Conservation (phyloP, 2,113 vertebrate genomes). For the Stegostoma tigrinum region DNA sequence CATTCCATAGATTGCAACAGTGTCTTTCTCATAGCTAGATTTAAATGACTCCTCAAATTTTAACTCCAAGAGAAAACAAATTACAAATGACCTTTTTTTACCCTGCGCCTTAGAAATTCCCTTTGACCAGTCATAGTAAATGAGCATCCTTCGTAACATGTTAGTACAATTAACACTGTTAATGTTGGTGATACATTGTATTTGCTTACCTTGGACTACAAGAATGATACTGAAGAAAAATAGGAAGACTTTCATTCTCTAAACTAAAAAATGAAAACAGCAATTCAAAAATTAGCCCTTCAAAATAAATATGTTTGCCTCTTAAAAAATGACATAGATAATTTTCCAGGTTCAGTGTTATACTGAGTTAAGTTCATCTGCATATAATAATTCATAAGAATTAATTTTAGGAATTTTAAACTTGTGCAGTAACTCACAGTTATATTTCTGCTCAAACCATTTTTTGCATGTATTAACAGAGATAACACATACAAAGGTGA, state of each 20-base stretch:
- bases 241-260: conserved; percentile 2
- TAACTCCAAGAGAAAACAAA: neutral
- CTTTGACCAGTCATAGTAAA: neutral
- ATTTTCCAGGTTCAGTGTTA: neutral
- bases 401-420: neutral
- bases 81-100: neutral
- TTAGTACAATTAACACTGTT: neutral
- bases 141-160: neutral
- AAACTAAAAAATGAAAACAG: neutral
- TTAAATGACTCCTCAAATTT: too few species aligned
- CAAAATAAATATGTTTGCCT: neutral
- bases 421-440: neutral
- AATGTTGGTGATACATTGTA: neutral
- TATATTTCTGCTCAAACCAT: neutral
- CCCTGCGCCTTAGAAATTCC: neutral
- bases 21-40: too few species aligned
- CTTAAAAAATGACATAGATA: neutral
- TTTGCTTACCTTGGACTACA: neutral
- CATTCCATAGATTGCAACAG: too few species aligned
- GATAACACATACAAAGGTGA: neutral
- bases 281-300: neutral
- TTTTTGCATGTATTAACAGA: neutral
- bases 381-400: neutral
- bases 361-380: neutral
- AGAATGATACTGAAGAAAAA: neutral